Conservation (phyloP, 2,888 invertebrate genomes). For the Drosophila emarginata region DNA sequence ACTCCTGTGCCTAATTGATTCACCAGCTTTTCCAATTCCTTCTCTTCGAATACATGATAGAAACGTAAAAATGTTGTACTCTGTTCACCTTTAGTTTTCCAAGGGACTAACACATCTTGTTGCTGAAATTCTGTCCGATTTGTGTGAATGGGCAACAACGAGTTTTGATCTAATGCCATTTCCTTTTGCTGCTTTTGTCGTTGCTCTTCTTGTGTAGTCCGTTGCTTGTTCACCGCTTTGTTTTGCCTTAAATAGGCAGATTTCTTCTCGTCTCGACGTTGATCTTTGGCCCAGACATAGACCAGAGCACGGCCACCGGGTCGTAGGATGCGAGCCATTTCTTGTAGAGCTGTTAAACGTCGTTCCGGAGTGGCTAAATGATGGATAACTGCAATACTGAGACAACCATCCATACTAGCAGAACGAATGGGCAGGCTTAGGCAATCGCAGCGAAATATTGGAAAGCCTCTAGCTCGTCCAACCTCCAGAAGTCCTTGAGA, state of each 20-base stretch:
- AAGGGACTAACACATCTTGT: constrained; percentile 96
- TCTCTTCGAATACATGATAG: constrained; percentile 96
- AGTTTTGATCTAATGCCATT: constrained; percentile 40
- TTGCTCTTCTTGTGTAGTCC: constrained; percentile 81
- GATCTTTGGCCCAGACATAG: constrained; percentile 98
- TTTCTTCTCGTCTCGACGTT: constrained; percentile 86
- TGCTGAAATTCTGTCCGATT: constrained; percentile 95
- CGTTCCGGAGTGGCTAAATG: constrained; percentile 94
- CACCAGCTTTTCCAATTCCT: constrained; percentile 89
- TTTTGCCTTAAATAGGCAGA: constrained; percentile 88
- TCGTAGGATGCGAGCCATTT: constrained; percentile 89
- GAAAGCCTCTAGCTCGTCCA: constrained; percentile 85
- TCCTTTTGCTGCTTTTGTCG: constrained; percentile 62
- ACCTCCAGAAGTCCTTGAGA: constrained; percentile 87
- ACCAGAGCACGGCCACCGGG: constrained; percentile 90
- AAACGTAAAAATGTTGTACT: constrained; percentile 88
- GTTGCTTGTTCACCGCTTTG: constrained; percentile 83
- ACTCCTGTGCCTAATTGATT: constrained; percentile 83
- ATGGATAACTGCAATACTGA: constrained; percentile 98
- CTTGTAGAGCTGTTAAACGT: constrained; percentile 88
- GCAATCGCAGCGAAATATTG: constrained; percentile 90
- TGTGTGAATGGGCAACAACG: constrained; percentile 88
- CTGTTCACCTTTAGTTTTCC: constrained; percentile 88
- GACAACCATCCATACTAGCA: constrained; percentile 89
- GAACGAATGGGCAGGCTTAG: constrained; percentile 88